Evolutionary conservation across 2,888 invertebrate genomes (phyloP), one percentile per base, ranked within the genome.

Genomic region (Tolmerus cingulatus): DNA sequence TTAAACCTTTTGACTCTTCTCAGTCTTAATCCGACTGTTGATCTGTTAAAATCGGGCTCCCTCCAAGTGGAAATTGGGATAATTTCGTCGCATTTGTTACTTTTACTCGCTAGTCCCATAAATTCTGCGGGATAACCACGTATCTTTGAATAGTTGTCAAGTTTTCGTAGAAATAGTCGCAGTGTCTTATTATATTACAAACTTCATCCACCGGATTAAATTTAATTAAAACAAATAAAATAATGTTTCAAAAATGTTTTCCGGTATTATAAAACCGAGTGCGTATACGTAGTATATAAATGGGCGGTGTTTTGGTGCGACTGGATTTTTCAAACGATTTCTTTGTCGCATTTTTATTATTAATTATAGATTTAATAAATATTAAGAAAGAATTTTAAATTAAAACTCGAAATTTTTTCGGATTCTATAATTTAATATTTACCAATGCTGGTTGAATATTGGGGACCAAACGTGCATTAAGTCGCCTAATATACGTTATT

Each of bases 1-100:
- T 93, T 93, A 93, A 92, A 27, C 5, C 27, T 8, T 12, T 66
- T 66, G 92, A 92, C 91, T 90, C 92, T 93, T 93, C 93, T 93
- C 93, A 88, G 88, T 88, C 77, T 66, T 46, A 79, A 88, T 93
- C 93, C 92, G 93, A 93, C 91, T 91, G 91, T 92, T 92, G 92
- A 93, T 93, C 92, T 93, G 93, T 92, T 91, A 90, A 91, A 91
- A 91, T 90, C 91, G 90, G 90, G 66, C 66, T 66, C 19, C 23
- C 66, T 66, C 23, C 12, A 23, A 66, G 27, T 66, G 66, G 9
- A n/a, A 19, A 23, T 51, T 23, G 66, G 66, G 66, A 51, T 30
- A 51, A 12, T 30, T 79, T 78, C 43, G 43, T 78, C 19, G 46
- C 23, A 51, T 51, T 51, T 46, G 7, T 16, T 27, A 8, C 66